Conservation (phyloP, 2,797 vertebrate species). For the Alca torda region DNA sequence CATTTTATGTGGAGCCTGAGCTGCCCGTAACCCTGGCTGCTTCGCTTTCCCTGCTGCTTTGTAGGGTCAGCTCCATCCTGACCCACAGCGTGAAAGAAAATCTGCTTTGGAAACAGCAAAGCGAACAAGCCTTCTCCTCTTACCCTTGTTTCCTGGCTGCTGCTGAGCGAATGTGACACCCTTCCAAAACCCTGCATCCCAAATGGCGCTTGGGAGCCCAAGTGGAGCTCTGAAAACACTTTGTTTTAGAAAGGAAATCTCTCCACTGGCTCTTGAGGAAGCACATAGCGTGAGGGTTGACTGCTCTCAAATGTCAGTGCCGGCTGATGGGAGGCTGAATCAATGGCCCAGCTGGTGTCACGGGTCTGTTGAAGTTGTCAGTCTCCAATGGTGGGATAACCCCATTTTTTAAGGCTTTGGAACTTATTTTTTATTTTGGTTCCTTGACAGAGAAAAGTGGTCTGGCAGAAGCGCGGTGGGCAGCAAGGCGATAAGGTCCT, state of each 20-base stretch:
- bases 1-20: not conserved
- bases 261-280: not conserved
- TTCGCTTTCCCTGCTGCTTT: not conserved
- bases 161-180: not conserved
- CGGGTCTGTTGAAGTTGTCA: fast-evolving
- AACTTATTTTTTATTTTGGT: not conserved
- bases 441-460: not conserved
- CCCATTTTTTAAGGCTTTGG: not conserved
- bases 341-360: not conserved
- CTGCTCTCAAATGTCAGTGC: not conserved
- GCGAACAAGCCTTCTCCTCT: not conserved
- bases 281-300: fast-evolving
- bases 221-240: not conserved
- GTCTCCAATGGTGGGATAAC: not conserved
- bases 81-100: not conserved
- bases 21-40: not conserved
- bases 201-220: not conserved
- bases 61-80: not conserved
- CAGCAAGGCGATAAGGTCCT: not conserved
- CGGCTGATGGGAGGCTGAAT: not conserved
- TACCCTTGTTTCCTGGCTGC: not conserved
- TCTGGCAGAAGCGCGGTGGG: not conserved
- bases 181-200: not conserved
- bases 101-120: not conserved
- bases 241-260: not conserved